phyloP scores from a whole-genome alignment of 2,888 invertebrate genomes.

The Apodemia duryi region DNA sequence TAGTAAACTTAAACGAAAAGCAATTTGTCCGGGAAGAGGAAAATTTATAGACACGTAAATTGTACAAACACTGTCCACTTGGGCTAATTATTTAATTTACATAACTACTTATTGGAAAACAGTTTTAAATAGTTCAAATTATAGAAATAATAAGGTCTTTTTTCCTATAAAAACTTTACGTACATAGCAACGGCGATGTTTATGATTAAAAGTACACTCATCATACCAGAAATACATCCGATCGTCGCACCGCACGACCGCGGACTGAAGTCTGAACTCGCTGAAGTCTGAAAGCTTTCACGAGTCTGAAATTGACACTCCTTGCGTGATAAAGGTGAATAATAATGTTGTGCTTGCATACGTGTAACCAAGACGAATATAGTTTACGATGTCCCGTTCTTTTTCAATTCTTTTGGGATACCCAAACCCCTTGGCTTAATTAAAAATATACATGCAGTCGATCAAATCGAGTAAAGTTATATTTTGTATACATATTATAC shows the following conservation, averaged over 20 bases:
- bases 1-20: slow-evolving; percentile 11
- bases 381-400: slow-evolving; percentile 26
- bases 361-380: slow-evolving; percentile 45
- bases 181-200: slow-evolving; percentile 36
- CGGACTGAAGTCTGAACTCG: slow-evolving; percentile 52
- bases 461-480: background rate
- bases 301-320: slow-evolving; percentile 41
- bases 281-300: slow-evolving; percentile 41
- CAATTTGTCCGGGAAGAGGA: slow-evolving; percentile 17
- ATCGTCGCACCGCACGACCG: slow-evolving; percentile 62
- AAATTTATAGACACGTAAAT: slow-evolving; percentile 16
- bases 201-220: slow-evolving; percentile 28
- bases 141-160: slow-evolving; percentile 20
- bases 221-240: slow-evolving; percentile 41
- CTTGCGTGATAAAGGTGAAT: slow-evolving; percentile 45
- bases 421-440: background rate
- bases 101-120: background rate
- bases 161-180: slow-evolving; percentile 26
- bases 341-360: slow-evolving; percentile 39
- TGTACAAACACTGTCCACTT: slow-evolving; percentile 1
- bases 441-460: background rate
- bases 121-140: slow-evolving; percentile 14
- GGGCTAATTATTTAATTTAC: background rate
- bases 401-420: background rate
- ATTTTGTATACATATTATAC: no score